These are phyloP conservation scores for Decapterus maruadsi DNA, from an alignment of 2,797 vertebrate species.

Conservation along the genomic window DNA sequence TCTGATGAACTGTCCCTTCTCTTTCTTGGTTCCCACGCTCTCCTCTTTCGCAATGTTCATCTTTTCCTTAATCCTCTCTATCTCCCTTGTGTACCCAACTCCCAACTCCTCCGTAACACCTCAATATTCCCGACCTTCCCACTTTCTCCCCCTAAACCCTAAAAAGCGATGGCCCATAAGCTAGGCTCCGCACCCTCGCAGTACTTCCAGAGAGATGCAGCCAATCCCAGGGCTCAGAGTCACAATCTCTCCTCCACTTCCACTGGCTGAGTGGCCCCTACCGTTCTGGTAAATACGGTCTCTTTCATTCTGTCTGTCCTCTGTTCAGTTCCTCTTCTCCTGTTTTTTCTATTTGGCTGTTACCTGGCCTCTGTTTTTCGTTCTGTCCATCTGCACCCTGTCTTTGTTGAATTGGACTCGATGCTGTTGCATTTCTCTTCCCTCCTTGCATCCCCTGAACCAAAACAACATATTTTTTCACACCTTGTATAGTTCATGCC, in stretches of 20 bases:
- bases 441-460: conserved; percentile 15
- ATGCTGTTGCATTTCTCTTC: conserved; percentile 29
- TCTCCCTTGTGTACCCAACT: conserved; percentile 67
- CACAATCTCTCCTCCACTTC: conserved; percentile 85
- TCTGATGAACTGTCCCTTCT: conserved; percentile 63
- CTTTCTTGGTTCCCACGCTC: conserved; percentile 59
- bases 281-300: conserved; percentile 85
- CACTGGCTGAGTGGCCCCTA: conserved; percentile 84
- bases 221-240: conserved; percentile 83
- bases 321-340: conserved; percentile 23
- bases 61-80: conserved; percentile 69
- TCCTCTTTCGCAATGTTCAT: conserved; percentile 72
- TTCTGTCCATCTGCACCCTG: conserved; percentile 26
- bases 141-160: conserved; percentile 34
- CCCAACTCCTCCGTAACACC: conserved; percentile 59
- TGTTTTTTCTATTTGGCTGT: conserved; percentile 31
- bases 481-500: conserved; percentile 9
- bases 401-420: conserved; percentile 31
- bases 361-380: conserved; percentile 37
- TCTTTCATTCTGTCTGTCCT: conserved; percentile 74
- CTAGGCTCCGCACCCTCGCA: conserved; percentile 87
- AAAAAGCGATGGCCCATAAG: conserved; percentile 82
- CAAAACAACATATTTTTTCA: conserved; percentile 20
- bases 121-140: conserved; percentile 56
- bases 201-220: conserved; percentile 88